Conservation (phyloP, 2,113 vertebrate genomes). For the Oncorhynchus gorbuscha region DNA sequence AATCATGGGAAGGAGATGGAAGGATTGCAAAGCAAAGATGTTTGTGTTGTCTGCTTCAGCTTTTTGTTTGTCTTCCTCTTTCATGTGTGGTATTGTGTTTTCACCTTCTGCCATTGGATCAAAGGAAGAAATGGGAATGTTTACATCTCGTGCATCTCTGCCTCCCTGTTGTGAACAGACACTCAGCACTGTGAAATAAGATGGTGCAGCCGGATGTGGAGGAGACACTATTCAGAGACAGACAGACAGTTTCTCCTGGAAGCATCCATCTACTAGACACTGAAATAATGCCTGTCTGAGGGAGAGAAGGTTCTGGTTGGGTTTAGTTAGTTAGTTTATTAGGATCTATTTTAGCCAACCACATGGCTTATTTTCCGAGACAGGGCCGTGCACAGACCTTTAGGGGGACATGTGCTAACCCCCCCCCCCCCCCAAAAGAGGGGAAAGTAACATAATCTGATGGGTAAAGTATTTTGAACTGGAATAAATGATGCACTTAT, state of each 20-base stretch:
- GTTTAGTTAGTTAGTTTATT: too few species aligned
- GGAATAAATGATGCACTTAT: too few species aligned
- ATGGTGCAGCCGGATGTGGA: constrained; percentile 52
- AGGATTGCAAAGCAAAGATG: constrained; percentile 42
- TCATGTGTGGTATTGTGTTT: constrained; percentile 47
- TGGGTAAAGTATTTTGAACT: too few species aligned
- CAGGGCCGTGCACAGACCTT: too few species aligned
- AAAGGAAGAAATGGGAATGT: constrained; percentile 51
- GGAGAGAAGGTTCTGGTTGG: too few species aligned
- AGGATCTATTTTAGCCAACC: too few species aligned
- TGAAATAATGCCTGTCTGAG: background rate
- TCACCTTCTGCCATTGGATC: constrained; percentile 48
- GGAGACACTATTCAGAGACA: constrained; percentile 29
- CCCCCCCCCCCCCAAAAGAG: too few species aligned
- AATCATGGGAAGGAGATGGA: background rate
- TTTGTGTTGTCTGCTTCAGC: constrained; percentile 4
- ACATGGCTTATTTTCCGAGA: too few species aligned
- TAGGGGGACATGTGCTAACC: too few species aligned
- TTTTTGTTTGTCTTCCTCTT: constrained; percentile 44
- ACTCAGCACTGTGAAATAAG: constrained; percentile 13
- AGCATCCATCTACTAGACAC: background rate
- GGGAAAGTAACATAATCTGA: too few species aligned
- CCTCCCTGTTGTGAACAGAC: constrained; percentile 55
- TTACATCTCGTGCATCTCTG: constrained; percentile 61
- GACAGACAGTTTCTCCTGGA: background rate